A percentile compares a stretch with the other conserved stretches of the same genome.
phyloP scores from a whole-genome alignment of 2,797 vertebrate genomes.

The Acanthornis magna region DNA sequence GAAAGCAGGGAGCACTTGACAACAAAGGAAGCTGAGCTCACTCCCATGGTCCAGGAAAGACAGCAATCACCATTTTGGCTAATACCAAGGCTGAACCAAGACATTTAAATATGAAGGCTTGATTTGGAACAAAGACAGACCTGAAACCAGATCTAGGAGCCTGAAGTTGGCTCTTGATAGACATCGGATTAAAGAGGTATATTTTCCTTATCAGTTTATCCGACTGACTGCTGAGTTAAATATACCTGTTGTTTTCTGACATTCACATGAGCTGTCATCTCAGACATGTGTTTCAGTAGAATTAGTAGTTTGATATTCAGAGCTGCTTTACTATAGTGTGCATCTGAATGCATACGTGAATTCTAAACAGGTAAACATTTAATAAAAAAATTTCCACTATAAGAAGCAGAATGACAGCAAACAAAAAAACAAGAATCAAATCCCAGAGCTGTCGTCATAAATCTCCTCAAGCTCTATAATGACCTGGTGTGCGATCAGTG shows the following conservation, averaged over 20 bases:
- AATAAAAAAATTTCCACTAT: not conserved
- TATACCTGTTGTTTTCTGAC: constrained; percentile 16
- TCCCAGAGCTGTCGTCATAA: not conserved
- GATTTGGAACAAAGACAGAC: not conserved
- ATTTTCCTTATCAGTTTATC: constrained; percentile 9
- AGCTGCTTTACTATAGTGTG: not conserved
- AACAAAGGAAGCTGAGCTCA: not conserved
- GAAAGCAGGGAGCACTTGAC: not conserved
- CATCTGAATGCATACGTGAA: not conserved
- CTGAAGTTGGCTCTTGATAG: not conserved
- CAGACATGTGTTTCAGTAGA: not conserved
- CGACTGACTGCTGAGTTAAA: not conserved
- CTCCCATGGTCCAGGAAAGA: not conserved
- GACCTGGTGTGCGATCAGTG: accelerated
- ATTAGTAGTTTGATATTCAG: not conserved
- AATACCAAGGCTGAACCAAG: not conserved
- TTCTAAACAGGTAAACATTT: not conserved
- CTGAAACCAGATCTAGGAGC: not conserved
- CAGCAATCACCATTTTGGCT: not conserved
- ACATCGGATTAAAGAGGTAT: not conserved
- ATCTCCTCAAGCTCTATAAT: not conserved
- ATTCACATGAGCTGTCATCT: not conserved
- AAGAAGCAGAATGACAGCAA: not conserved
- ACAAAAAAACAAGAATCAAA: not conserved
- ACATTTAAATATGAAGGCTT: not conserved